Base-by-base conservation (phyloP, 2,888 invertebrate species). In the Nasonia oneida region DNA sequence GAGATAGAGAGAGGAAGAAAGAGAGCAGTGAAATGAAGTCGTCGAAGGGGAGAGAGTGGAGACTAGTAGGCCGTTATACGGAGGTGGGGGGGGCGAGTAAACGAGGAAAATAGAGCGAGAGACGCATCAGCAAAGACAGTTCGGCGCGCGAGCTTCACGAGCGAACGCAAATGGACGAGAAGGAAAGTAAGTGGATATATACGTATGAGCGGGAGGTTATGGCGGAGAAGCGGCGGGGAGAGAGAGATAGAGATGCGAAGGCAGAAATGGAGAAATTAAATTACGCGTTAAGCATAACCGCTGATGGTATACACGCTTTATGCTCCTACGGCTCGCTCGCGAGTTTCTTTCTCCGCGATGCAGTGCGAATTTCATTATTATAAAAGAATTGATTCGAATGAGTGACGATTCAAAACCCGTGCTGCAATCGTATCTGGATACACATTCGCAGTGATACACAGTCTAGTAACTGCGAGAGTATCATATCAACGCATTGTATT, bases 241-340 rank as follows among this genome's bases (percentile, higher is more conserved):
- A 64, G 74, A 15, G 15, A 18, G 12, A 29, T 15, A 73, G 50
- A 74, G 79, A 80, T 8, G 47, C 57, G 42, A 78, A 47, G 57
- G 73, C 50, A 53, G 77, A 84, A 73, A 80, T 77, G 85, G 81
- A 83, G 81, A 85, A 87, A 87, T 87, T 87, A 85, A 87, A 87
- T 87, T 87, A 83, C 70, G 84, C 80, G 83, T 83, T 82, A 80
- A 77, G 80, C 80, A 79, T 78, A 83, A 83, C 64, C 77, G 47
- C 71, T 70, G 5, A 42, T 8, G 50, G 47, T 74, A 53, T 3
- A 78, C 33, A 78, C 33, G 83, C 18, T 64, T 47, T 73, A 73
- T 78, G 73, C 61, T 47, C 50, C 50, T 15, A 53, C 47, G 18
- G 64, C 14, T 23, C 53, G 42, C 53, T 50, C 37, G 6, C 50